Evolutionary conservation across 2,113 vertebrate genomes (phyloP), one percentile per base, ranked within the genome.

Genomic region (Labrus mixtus): DNA sequence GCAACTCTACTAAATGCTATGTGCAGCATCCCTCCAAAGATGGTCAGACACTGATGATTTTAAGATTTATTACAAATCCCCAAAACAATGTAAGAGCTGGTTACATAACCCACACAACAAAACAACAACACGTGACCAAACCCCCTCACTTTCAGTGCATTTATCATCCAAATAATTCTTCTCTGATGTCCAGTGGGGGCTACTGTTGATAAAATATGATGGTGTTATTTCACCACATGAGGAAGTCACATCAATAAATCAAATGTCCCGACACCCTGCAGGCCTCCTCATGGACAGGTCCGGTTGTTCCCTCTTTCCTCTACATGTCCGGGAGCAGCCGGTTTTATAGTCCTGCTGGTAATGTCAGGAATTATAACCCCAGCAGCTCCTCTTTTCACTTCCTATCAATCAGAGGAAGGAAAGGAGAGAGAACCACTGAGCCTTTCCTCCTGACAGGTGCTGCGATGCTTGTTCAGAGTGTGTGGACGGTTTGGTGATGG

Each of bases 281-380:
- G 83, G 72, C 64, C 16, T 43, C 65, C 58, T 51, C 68, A 50
- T 7, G 33, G 80, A 82, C 79, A 70, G 72, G 72, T 66, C 25
- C 72, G 69, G 73, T 82, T 60, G 72, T 76, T 83, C 59, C 41
- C 68, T 61, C 63, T 78, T 75, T 83, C 29, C 78, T 81, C 77
- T 54, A 50, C 86, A 68, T 84, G 83, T 82, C 81, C 57, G 10
- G 53, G 36, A 87, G 85, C 81, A 68, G 78, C 77, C 55, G 41
- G 82, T 10, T 85, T 91, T 88, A 87, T 80, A 75, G 78, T 81
- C 78, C 74, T 77, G 82, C 87, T 87, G 75, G 64, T 91, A 86
- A 88, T 77, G 68, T 89, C 83, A 85, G 72, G 85, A 89, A 87
- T 89, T 90, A 89, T 90, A 87, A 91, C 83, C 82, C 73, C 10